Conservation (phyloP, 2,888 invertebrate genomes). For the Gastracanthus pulcherrimus region DNA sequence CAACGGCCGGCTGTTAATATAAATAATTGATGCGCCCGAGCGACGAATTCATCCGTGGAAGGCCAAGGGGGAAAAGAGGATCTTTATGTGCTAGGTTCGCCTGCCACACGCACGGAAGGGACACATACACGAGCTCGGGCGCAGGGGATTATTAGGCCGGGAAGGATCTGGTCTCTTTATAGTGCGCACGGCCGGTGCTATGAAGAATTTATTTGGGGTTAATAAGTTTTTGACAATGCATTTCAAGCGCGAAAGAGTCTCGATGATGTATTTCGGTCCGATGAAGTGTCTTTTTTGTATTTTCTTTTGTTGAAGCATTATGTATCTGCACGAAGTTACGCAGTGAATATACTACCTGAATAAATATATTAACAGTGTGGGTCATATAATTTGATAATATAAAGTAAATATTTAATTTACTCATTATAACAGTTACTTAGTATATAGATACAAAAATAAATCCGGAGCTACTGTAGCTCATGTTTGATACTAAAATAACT, state of each 20-base stretch:
- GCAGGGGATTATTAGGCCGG: neutral
- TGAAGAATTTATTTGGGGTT: conserved; percentile 26
- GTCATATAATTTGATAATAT: no score
- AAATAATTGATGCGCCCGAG: conserved; percentile 70
- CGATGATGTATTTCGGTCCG: neutral
- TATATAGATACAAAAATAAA: no score
- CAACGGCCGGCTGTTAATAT: conserved; percentile 67
- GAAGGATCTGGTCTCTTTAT: neutral
- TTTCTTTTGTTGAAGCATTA: neutral
- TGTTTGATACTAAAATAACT: no score
- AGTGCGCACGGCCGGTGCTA: neutral
- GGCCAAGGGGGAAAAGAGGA: neutral
- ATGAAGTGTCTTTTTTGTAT: neutral
- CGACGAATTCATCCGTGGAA: neutral
- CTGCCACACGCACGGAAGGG: neutral
- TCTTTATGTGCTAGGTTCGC: conserved; percentile 6
- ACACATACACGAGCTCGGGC: neutral
- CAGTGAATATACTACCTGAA: neutral
- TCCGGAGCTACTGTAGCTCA: no score
- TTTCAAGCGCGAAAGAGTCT: neutral
- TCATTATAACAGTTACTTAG: no score
- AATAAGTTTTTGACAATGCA: conserved; percentile 5
- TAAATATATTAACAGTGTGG: neutral
- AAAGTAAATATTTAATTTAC: no score
- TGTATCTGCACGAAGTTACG: neutral